Percentiles rank a stretch among this genome's conserved stretches.
Conservation (phyloP, 2,113 vertebrate genomes). For the Uropsilus gracilis region DNA sequence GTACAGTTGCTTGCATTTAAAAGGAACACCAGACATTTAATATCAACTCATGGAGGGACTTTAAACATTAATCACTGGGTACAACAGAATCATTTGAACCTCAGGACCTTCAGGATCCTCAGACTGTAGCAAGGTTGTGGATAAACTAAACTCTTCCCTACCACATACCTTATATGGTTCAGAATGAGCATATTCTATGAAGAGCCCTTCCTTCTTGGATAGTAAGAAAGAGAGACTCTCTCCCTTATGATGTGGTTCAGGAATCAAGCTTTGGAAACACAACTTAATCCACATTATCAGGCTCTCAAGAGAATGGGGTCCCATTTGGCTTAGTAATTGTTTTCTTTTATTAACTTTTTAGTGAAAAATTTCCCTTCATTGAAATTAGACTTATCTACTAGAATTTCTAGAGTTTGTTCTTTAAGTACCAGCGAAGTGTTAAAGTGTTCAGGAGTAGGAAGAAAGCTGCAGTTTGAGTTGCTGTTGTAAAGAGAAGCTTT, state of each 20-base stretch:
- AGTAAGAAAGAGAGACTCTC: background rate
- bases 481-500: constrained; percentile 13
- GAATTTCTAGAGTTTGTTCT: constrained; percentile 36
- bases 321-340: constrained; percentile 40
- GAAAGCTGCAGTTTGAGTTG: constrained; percentile 31
- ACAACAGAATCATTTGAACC: background rate
- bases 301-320: constrained; percentile 6
- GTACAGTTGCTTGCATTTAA: constrained; percentile 11
- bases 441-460: background rate
- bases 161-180: background rate
- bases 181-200: background rate
- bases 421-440: constrained; percentile 57
- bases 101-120: background rate
- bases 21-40: background rate
- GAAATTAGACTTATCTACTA: constrained; percentile 55
- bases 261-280: constrained; percentile 23
- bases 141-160: background rate
- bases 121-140: background rate
- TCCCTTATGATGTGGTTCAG: background rate
- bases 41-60: background rate
- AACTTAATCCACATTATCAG: background rate
- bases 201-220: background rate
- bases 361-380: constrained; percentile 34
- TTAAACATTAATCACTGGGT: background rate
- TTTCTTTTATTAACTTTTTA: constrained; percentile 63